These are phyloP conservation scores for Danio aesculapii DNA, from an alignment of 2,797 vertebrate genomes.

Conservation along the genomic window DNA sequence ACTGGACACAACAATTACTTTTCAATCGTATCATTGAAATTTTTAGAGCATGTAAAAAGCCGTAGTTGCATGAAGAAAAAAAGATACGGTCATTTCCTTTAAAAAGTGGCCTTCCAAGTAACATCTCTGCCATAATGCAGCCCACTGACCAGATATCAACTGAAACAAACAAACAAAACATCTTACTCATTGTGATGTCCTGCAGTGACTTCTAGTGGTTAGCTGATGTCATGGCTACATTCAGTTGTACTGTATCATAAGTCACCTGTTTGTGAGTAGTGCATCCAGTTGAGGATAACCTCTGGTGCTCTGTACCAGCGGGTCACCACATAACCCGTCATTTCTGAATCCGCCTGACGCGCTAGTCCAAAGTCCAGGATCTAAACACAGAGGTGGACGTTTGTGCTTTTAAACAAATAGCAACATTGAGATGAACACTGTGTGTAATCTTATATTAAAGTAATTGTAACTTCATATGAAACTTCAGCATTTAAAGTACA, in stretches of 20 bases:
- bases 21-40: background rate
- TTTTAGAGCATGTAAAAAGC: background rate
- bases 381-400: constrained; percentile 66
- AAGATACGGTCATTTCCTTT: constrained; percentile 98
- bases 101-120: constrained; percentile 91
- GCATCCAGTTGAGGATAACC: constrained; percentile 99
- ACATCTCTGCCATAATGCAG: constrained; percentile 99
- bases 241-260: background rate
- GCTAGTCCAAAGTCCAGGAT: constrained; percentile 98
- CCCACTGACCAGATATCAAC: constrained; percentile 99
- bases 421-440: background rate
- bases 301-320: constrained; percentile 98
- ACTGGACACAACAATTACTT: background rate
- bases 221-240: background rate
- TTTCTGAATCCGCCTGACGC: constrained; percentile 94
- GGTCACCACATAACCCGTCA: constrained; percentile 98
- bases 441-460: background rate
- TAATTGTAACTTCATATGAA: background rate
- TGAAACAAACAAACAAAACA: constrained; percentile 61
- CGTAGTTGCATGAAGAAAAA: background rate
- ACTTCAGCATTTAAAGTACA: background rate
- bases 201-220: constrained; percentile 12
- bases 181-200: background rate
- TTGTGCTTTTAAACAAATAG: background rate
- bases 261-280: constrained; percentile 94